Evolutionary conservation across 2,888 invertebrate genomes (phyloP).

Genomic region (Drosophila mimetica): DNA sequence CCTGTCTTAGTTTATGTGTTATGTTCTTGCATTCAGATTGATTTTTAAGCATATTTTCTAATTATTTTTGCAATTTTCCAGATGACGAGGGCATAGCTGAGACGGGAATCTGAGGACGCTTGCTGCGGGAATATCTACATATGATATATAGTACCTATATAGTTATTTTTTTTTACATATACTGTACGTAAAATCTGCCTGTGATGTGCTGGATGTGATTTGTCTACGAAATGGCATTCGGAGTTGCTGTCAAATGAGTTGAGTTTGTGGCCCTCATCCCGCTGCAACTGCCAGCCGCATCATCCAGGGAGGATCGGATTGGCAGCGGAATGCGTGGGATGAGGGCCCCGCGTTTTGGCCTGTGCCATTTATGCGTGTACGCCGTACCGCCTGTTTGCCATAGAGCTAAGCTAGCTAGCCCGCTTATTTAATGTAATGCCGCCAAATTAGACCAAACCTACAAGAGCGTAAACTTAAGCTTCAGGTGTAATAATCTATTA

Average conservation of each 20-base stretch:
- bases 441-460: slow-evolving; percentile 72
- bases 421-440: slow-evolving; percentile 48
- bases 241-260: slow-evolving; percentile 43
- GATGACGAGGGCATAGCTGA: slow-evolving; percentile 98
- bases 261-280: slow-evolving; percentile 9
- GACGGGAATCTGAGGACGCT: slow-evolving; percentile 90
- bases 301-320: background rate
- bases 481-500: slow-evolving; percentile 55
- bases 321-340: background rate
- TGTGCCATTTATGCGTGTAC: slow-evolving; percentile 34
- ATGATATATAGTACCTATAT: slow-evolving; percentile 33
- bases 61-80: slow-evolving; percentile 85
- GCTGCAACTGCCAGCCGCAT: background rate
- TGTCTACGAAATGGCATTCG: slow-evolving; percentile 63
- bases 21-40: slow-evolving; percentile 1
- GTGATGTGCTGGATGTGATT: slow-evolving; percentile 78
- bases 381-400: slow-evolving; percentile 49
- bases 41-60: slow-evolving; percentile 1
- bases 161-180: slow-evolving; percentile 33
- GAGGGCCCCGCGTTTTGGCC: slow-evolving; percentile 17
- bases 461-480: slow-evolving; percentile 71
- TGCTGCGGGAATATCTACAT: slow-evolving; percentile 19
- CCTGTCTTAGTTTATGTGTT: slow-evolving; percentile 7
- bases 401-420: slow-evolving; percentile 42
- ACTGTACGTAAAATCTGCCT: slow-evolving; percentile 66